phyloP scores from a whole-genome alignment of 2,797 vertebrate species.

The Sebastiscus albofasciatus region DNA sequence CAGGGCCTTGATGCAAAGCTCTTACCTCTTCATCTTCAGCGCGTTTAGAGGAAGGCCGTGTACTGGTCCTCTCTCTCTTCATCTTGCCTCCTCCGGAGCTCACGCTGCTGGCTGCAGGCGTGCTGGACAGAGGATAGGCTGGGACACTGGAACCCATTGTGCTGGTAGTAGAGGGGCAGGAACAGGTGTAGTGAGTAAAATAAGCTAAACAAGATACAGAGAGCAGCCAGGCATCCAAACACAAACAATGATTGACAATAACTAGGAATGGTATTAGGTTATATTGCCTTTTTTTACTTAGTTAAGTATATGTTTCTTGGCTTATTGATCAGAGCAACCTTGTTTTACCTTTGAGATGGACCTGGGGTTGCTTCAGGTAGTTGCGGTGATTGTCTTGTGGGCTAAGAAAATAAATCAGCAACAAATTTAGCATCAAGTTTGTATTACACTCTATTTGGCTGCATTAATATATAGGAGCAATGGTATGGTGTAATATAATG shows the following conservation, averaged over 20 bases:
- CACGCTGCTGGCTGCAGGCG: slow-evolving; percentile 87
- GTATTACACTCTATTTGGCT: neutral
- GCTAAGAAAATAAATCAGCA: slow-evolving; percentile 54
- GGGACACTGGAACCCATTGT: slow-evolving; percentile 78
- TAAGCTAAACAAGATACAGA: neutral
- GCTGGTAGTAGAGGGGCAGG: slow-evolving; percentile 47
- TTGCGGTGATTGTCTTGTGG: slow-evolving; percentile 75
- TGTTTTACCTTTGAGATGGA: slow-evolving; percentile 76
- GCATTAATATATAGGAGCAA: neutral
- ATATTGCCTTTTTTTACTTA: neutral
- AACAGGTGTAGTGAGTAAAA: neutral
- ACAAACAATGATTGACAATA: too few relatives aligned
- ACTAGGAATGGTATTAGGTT: neutral
- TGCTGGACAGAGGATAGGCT: slow-evolving; percentile 85
- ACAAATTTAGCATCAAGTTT: neutral
- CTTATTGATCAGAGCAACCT: neutral
- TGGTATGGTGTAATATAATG: neutral
- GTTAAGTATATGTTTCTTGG: neutral
- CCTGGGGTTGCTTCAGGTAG: slow-evolving; percentile 64
- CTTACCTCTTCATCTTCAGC: slow-evolving; percentile 80
- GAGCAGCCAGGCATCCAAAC: neutral
- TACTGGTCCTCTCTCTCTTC: slow-evolving; percentile 86
- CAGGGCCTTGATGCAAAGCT: neutral
- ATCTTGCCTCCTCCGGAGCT: slow-evolving; percentile 91
- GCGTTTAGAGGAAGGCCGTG: slow-evolving; percentile 82